Conservation (phyloP, 64 coral and sea anemone genomes). For the Hydrozoanthus tunicans region DNA sequence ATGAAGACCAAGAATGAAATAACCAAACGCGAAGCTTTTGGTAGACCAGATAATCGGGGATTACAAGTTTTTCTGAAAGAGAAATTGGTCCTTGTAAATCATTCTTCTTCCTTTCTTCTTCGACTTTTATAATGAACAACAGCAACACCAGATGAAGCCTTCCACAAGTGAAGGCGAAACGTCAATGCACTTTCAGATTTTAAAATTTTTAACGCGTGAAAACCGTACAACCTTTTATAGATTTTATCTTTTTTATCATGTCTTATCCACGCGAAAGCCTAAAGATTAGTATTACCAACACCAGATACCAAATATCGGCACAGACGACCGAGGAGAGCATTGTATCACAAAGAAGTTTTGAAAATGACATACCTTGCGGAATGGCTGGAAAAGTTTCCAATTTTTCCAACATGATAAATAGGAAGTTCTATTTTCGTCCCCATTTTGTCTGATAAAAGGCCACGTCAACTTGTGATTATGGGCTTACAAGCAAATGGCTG, state of each 20-base stretch:
- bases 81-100: no score
- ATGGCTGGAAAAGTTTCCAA: not conserved
- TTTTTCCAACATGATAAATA: not conserved
- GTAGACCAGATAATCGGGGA: no score
- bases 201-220: no score
- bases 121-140: not conserved
- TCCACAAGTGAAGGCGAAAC: no score
- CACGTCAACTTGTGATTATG: not conserved
- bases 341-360: not conserved
- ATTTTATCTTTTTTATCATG: no score
- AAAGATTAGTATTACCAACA: no score
- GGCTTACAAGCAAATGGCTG: conserved; percentile 5
- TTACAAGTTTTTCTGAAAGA: no score
- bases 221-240: no score
- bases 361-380: not conserved
- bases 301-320: not conserved
- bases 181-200: no score
- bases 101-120: not conserved
- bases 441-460: not conserved
- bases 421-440: conserved; percentile 7
- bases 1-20: no score
- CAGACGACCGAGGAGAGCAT: not conserved
- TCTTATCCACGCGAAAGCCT: no score
- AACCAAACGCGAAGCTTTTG: no score
- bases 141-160: not conserved